A percentile compares a stretch with the other conserved stretches of the same genome.
These are phyloP conservation scores for Cyaniris semiargus DNA, from an alignment of 2,888 invertebrate species.

Conservation along the genomic window DNA sequence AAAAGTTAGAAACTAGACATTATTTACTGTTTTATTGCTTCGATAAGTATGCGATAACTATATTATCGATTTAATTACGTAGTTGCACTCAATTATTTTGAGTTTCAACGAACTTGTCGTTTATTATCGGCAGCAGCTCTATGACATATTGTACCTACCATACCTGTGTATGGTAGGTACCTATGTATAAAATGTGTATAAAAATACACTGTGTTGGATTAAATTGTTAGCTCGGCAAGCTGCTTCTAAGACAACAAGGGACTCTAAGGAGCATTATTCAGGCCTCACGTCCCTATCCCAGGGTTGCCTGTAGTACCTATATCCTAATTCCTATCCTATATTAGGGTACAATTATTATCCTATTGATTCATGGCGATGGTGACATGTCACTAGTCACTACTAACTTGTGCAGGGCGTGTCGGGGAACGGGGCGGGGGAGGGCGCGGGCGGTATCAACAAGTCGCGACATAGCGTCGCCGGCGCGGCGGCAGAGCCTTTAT, in stretches of 20 bases:
- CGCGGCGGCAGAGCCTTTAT: not conserved
- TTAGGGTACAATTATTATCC: not conserved
- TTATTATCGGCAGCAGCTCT: not conserved
- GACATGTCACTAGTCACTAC: constrained; percentile 13
- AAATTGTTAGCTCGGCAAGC: no score
- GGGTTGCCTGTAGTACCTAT: no score
- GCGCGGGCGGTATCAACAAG: not conserved
- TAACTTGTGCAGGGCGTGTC: not conserved
- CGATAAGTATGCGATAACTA: not conserved
- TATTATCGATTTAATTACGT: not conserved
- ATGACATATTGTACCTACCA: no score
- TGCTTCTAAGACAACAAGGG: no score
- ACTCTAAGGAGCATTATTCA: no score
- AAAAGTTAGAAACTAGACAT: not conserved
- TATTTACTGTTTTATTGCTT: not conserved
- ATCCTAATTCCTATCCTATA: no score
- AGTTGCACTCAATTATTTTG: not conserved
- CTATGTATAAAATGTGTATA: no score
- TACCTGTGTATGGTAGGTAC: no score
- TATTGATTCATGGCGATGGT: constrained; percentile 9
- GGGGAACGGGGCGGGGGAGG: not conserved
- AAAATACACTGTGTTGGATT: no score
- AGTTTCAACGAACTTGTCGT: not conserved
- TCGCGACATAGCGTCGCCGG: constrained; percentile 26
- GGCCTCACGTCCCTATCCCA: no score